Conservation (phyloP, 2,888 invertebrate genomes). For the Fabriciana adippe region DNA sequence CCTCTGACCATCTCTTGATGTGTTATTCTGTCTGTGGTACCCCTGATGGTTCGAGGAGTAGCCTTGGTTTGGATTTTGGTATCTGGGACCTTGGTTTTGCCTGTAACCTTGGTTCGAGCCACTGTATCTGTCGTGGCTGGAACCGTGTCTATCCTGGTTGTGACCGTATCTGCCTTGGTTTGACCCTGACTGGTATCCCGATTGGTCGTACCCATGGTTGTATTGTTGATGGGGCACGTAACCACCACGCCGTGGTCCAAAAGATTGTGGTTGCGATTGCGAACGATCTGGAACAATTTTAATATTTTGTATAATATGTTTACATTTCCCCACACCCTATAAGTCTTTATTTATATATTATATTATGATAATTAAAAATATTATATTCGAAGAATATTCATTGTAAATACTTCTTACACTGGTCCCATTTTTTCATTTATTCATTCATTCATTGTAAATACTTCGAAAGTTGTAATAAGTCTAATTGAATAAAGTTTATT, state of each 20-base stretch:
- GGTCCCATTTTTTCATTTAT: no score
- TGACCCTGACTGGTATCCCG: constrained; percentile 42
- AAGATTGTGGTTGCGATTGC: constrained; percentile 53
- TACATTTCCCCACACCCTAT: background rate
- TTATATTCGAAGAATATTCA: no score
- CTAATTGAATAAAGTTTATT: no score
- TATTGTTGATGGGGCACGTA: constrained; percentile 54
- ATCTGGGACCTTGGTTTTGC: constrained; percentile 36
- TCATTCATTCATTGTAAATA: no score
- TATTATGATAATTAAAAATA: background rate
- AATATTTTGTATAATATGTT: background rate
- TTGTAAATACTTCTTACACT: no score
- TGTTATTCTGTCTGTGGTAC: constrained; percentile 30
- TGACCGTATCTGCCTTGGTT: constrained; percentile 37
- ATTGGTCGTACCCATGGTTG: constrained; percentile 43
- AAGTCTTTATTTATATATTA: no score
- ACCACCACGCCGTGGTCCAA: constrained; percentile 66
- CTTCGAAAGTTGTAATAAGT: no score
- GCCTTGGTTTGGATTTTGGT: constrained; percentile 40
- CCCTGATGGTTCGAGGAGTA: constrained; percentile 42
- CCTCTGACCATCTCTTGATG: constrained; percentile 10
- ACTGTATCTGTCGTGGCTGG: constrained; percentile 41
- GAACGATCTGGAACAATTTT: constrained; percentile 68
- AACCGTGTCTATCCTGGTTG: constrained; percentile 37
- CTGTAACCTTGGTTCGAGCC: constrained; percentile 44